These are phyloP conservation scores for Busseola fusca DNA, from an alignment of 2,888 invertebrate species.

Conservation along the genomic window DNA sequence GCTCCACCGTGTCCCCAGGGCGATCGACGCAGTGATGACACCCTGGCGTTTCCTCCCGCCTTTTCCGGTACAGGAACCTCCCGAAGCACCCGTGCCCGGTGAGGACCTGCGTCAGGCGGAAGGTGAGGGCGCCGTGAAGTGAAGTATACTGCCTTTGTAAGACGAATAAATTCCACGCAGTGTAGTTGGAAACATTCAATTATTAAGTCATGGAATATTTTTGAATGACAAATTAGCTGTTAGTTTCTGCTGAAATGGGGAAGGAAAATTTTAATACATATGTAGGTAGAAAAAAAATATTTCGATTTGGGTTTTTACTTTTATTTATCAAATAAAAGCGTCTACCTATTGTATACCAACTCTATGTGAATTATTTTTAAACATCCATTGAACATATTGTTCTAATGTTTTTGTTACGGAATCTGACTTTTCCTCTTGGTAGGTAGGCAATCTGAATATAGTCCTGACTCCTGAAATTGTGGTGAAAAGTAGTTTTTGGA, in stretches of 20 bases:
- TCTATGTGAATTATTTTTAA: background rate
- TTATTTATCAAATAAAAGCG: slow-evolving; percentile 3
- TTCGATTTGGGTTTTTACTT: background rate
- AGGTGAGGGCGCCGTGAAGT: too few relatives aligned
- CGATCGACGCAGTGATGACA: too few relatives aligned
- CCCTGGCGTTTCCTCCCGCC: too few relatives aligned
- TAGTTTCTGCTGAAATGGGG: background rate
- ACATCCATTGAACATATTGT: background rate
- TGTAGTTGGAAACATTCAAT: slow-evolving; percentile 14
- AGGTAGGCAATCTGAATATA: background rate
- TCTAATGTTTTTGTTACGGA: background rate
- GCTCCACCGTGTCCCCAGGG: too few relatives aligned
- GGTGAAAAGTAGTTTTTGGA: background rate
- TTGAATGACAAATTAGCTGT: slow-evolving; percentile 2
- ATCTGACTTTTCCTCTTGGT: background rate
- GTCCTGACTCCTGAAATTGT: background rate
- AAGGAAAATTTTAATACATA: background rate
- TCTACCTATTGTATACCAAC: slow-evolving; percentile 4
- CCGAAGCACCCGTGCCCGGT: too few relatives aligned
- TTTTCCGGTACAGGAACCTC: too few relatives aligned
- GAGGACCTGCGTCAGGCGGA: too few relatives aligned
- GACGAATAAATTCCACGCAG: too few relatives aligned
- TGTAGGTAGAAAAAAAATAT: background rate
- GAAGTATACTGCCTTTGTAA: too few relatives aligned
- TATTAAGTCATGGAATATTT: slow-evolving; percentile 10